Evolutionary conservation across 92 coral and sea anemone genomes (phyloP), one percentile per base, ranked within the genome.

Genomic region (Porites evermanni): DNA sequence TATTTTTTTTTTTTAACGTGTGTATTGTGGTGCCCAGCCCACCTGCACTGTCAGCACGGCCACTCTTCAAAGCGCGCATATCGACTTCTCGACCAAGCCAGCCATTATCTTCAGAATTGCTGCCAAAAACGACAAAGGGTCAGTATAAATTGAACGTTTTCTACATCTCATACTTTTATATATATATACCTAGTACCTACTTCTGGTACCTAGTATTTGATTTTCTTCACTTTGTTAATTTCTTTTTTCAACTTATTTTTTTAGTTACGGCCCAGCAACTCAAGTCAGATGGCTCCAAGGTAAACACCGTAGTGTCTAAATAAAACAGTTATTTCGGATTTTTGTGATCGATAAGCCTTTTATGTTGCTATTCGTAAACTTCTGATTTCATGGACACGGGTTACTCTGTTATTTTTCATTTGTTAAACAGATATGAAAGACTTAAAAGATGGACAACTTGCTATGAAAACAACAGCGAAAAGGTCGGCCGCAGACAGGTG

Each of bases 261-360:
- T 58, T 84, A 97, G 99, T 16, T 97, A 97, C 85, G 99, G 99
- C 17, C 99, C 99, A 73, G 99, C 99, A 61, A 97, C 99, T 18
- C 99, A 97, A 90, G 99, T 97, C 53, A 93, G 99, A 77, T 97
- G 99, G 99, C 89, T 97, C 23, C 99, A 97, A 92, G 98, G 98
- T 95, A 83, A 74, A 81, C 16, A 56, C 61, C 61, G 3, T 56
- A 56, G 8, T 56, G 16, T 11, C 16, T 56, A 1, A 56, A 11
- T 14, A 56, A 56, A 38, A 38, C 47, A 38, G 47, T 3, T 38
- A 38, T 38, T 38, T 38, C 4, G 47, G 47, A 38, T 3, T 38
- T 38, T 38, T 38, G 47, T 38, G 47, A 6, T 38, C 47, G 47
- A 38, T 38, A 38, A 38, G 47, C 47, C 47, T 38, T 38, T 38